Evolutionary conservation across 2,113 vertebrate species (phyloP), one percentile per base, ranked within the genome.

Genomic region (Oxyura jamaicensis): DNA sequence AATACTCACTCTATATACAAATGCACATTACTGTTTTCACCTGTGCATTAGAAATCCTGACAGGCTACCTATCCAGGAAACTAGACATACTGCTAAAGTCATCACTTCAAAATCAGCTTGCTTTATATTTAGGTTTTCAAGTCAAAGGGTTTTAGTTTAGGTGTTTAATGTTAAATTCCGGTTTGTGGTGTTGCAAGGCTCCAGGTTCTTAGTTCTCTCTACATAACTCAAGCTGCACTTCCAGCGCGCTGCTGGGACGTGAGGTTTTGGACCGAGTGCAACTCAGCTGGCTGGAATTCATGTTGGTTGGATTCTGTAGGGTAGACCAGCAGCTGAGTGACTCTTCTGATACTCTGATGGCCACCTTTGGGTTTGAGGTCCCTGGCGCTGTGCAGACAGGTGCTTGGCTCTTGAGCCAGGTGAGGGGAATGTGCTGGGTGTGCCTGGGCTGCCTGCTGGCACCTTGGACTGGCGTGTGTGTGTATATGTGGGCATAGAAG

Each of bases 341-440:
- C 28, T 48, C 29, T 75, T 56, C 41, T 86, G 60, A 58, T 50
- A 16, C 63, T 85, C 7, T 18, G 53, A 28, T 42, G 2, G 8
- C 31, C n/a, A 3, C 0, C 1, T 0, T 85, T 67, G 68, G 72
- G 2, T 75, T 55, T 50, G 86, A 44, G 11, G 35, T 44, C 13
- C 35, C n/a, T 44, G 73, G 33, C 28, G 35, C 5, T 35, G 50
- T 7, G 41, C n/a, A 11, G 72, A 10, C 29, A 41, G 53, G n/a
- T 19, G 20, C 46, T 22, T 48, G 22, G 46, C 50, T 52, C 50
- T n/a, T 35, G n/a, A 12, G 23, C 48, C 42, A n/a, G n/a, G 10
- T 10, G n/a, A 71, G 44, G 23, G 31, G 23, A 13, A 56, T 36
- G 58, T 55, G n/a, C 50, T 60, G 55, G 39, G 48, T 13, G n/a